A percentile compares a stretch with the other conserved stretches of the same genome.
These are phyloP conservation scores for Mionectes macconnelli DNA, from an alignment of 2,113 vertebrate genomes.

Conservation along the genomic window DNA sequence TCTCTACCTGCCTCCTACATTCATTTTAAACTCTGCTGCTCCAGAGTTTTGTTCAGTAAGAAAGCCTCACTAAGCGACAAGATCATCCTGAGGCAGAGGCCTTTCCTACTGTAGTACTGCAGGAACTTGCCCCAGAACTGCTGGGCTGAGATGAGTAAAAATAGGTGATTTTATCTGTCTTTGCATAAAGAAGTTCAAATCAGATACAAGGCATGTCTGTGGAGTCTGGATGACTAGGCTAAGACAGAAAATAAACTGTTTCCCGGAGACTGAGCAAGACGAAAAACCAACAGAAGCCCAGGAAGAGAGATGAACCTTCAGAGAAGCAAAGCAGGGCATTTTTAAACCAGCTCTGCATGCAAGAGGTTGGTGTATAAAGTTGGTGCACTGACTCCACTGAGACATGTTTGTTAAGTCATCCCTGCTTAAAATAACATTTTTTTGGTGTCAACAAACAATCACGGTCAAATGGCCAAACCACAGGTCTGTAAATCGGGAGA, in stretches of 20 bases:
- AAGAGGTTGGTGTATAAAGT: neutral
- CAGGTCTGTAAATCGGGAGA: neutral
- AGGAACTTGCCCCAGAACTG: neutral
- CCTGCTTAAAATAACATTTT: neutral
- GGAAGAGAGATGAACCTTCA: neutral
- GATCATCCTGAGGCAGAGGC: neutral
- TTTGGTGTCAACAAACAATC: neutral
- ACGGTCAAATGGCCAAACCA: neutral
- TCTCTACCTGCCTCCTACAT: neutral
- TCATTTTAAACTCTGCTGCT: neutral
- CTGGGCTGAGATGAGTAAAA: neutral
- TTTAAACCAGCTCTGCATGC: neutral
- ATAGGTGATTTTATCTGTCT: neutral
- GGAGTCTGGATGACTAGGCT: neutral
- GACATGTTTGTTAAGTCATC: neutral
- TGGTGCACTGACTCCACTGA: neutral
- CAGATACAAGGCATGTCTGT: neutral
- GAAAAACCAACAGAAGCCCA: neutral
- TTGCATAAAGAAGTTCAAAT: neutral
- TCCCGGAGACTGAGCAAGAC: neutral
- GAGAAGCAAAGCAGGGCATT: neutral
- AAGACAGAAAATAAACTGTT: neutral
- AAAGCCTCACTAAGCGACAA: neutral
- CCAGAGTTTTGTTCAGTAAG: neutral
- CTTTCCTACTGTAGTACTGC: rapidly evolving